Evolutionary conservation across 2,888 invertebrate genomes (phyloP).

Genomic region (Xestia ashworthii): DNA sequence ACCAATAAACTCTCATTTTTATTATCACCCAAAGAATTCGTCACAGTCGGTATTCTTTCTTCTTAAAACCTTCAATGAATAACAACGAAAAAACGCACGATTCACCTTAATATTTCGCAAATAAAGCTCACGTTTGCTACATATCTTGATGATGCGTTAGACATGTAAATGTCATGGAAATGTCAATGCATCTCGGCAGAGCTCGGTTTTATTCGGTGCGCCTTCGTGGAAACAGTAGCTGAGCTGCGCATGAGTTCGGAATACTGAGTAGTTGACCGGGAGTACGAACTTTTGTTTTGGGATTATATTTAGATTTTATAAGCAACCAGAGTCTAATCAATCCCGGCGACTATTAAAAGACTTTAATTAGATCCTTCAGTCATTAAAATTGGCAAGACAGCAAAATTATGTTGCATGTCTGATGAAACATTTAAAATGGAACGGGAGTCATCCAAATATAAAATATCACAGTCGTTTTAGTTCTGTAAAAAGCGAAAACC

Average conservation of each 20-base stretch:
- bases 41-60: conserved; percentile 41
- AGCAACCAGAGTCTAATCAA: background rate
- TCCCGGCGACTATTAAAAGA: too few species aligned
- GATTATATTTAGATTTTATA: background rate
- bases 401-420: background rate
- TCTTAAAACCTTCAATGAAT: conserved; percentile 45
- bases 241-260: conserved; percentile 47
- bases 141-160: conserved; percentile 45
- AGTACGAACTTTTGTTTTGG: conserved; percentile 12
- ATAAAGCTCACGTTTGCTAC: conserved; percentile 54
- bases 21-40: conserved; percentile 9
- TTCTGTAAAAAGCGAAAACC: background rate
- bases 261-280: conserved; percentile 52
- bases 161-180: conserved; percentile 60
- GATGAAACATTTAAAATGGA: background rate
- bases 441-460: background rate
- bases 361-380: background rate
- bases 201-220: conserved; percentile 72
- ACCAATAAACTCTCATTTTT: conserved; percentile 44
- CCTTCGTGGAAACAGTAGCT: conserved; percentile 78
- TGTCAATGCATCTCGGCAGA: conserved; percentile 74
- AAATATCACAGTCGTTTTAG: background rate
- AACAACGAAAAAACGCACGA: conserved; percentile 28
- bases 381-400: background rate
- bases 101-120: conserved; percentile 45